A percentile compares a stretch with the other conserved stretches of the same genome.
Conservation (phyloP, 2,113 vertebrate species). For the Corynorhinus townsendii region DNA sequence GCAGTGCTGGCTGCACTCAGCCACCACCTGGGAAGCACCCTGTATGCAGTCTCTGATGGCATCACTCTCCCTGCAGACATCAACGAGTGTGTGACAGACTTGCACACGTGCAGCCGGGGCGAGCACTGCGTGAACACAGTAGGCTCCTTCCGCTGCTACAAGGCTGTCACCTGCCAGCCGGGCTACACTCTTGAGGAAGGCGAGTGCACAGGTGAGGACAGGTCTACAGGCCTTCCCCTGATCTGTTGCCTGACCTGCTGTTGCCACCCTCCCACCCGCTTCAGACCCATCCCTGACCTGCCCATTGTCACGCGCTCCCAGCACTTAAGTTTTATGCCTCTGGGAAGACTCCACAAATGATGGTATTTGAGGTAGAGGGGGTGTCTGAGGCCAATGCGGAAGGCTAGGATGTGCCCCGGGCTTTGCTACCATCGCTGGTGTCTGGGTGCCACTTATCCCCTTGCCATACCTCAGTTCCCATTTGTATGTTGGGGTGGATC, state of each 20-base stretch:
- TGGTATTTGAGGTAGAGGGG: background rate
- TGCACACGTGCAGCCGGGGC: constrained; percentile 85
- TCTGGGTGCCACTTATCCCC: background rate
- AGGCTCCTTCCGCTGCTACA: constrained; percentile 90
- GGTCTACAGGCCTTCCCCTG: background rate
- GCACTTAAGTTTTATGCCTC: background rate
- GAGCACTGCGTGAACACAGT: constrained; percentile 90
- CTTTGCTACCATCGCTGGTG: background rate
- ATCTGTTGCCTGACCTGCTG: too few species aligned
- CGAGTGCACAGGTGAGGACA: constrained; percentile 86
- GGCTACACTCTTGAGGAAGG: constrained; percentile 84
- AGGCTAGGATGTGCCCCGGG: background rate
- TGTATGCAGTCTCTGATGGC: background rate
- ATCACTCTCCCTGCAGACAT: constrained; percentile 81
- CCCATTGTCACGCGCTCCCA: too few species aligned
- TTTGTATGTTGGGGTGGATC: accelerated
- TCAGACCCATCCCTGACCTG: accelerated
- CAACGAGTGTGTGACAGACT: constrained; percentile 88
- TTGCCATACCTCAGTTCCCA: accelerated
- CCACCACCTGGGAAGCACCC: accelerated
- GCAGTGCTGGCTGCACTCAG: background rate
- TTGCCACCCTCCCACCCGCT: background rate
- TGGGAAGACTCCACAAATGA: background rate
- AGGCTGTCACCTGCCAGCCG: constrained; percentile 83
- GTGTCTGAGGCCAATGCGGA: background rate